Percentiles rank a stretch among this genome's conserved stretches.
phyloP scores from a whole-genome alignment of 2,113 vertebrate species.

The Charadrius vociferus region DNA sequence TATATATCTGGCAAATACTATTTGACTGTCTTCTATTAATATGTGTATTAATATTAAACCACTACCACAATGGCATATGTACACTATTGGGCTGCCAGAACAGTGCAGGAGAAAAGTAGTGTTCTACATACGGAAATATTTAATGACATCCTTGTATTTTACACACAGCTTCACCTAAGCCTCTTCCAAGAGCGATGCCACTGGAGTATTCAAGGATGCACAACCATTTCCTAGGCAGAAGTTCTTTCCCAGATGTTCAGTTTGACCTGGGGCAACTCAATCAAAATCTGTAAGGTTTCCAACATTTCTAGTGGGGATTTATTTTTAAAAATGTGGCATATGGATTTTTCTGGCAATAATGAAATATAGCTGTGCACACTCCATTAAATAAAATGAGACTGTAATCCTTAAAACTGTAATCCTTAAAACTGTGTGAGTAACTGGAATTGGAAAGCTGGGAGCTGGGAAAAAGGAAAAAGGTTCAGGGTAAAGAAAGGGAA shows the following conservation, averaged over 20 bases:
- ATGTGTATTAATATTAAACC: conserved; percentile 18
- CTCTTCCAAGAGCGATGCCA: conserved; percentile 58
- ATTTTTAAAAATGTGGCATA: conserved; percentile 74
- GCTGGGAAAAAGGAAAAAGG: background rate
- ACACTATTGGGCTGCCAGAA: background rate
- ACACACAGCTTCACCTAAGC: conserved; percentile 44
- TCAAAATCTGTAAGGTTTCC: conserved; percentile 79
- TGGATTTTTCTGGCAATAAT: conserved; percentile 77
- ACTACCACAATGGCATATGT: background rate
- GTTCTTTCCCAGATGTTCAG: conserved; percentile 79
- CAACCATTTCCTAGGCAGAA: conserved; percentile 67
- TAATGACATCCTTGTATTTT: conserved; percentile 64
- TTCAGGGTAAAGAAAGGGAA: background rate
- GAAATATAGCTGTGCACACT: conserved; percentile 33
- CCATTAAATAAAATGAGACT: conserved; percentile 65
- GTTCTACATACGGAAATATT: conserved; percentile 52
- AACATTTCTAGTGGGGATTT: conserved; percentile 74
- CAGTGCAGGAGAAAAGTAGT: background rate
- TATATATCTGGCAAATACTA: background rate
- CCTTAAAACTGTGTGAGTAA: conserved; percentile 10
- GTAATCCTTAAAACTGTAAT: conserved; percentile 27
- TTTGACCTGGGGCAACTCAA: conserved; percentile 79
- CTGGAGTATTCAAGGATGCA: conserved; percentile 73
- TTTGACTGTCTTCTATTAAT: conserved; percentile 16
- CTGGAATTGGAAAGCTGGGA: background rate